A percentile compares a stretch with the other conserved stretches of the same genome.
Conservation (phyloP, 2,113 vertebrate genomes). For the Gallinago undulata region DNA sequence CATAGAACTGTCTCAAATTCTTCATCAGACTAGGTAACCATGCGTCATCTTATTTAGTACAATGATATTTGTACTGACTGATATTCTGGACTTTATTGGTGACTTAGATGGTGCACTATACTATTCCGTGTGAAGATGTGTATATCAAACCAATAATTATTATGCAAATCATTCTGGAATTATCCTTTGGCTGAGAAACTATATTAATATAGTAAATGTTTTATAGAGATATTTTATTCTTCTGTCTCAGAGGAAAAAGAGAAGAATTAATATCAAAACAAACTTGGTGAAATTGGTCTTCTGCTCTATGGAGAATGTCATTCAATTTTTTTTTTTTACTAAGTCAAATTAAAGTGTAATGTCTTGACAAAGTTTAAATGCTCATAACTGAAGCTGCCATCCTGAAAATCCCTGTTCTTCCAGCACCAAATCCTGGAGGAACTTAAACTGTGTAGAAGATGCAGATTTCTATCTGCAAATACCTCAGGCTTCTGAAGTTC, state of each 20-base stretch:
- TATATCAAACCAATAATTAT: background rate
- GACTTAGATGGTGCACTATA: background rate
- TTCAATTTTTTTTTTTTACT: background rate
- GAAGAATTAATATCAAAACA: background rate
- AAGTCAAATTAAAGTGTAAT: background rate
- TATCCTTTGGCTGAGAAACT: background rate
- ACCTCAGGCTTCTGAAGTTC: background rate
- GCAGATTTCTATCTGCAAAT: background rate
- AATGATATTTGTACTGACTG: background rate
- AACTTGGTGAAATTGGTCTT: background rate
- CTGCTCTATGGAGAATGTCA: background rate
- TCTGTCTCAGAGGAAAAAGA: background rate
- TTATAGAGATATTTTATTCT: background rate
- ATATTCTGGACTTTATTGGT: background rate
- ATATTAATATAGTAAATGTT: background rate
- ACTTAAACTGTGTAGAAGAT: background rate
- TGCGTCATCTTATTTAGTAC: background rate
- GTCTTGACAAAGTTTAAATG: background rate
- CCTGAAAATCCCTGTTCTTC: background rate
- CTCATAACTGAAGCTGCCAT: background rate
- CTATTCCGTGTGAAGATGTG: background rate
- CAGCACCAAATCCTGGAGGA: background rate
- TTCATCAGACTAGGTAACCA: background rate
- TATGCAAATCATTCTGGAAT: background rate
- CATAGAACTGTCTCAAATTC: background rate